Percentiles rank a stretch among this genome's conserved stretches.
phyloP scores from a whole-genome alignment of 2,113 vertebrate genomes.

The Cnemophilus loriae region DNA sequence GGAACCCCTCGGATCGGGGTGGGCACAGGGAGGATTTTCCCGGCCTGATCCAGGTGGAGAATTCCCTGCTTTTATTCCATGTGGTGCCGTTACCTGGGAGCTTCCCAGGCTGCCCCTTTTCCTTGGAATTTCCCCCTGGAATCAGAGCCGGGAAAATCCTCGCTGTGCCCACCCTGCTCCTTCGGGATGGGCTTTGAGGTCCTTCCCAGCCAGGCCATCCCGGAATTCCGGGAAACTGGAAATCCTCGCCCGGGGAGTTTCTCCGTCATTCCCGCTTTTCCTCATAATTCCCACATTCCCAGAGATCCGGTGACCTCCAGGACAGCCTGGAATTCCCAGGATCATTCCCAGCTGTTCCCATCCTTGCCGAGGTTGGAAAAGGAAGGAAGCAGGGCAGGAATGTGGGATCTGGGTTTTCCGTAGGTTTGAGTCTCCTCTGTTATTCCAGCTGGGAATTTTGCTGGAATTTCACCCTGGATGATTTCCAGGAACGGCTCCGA shows the following conservation, averaged over 20 bases:
- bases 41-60: too few relatives aligned
- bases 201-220: too few relatives aligned
- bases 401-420: neutral
- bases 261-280: neutral
- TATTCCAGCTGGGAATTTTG: neutral
- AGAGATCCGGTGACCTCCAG: neutral
- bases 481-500: accelerated
- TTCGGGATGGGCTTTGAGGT: too few relatives aligned
- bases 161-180: too few relatives aligned
- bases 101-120: neutral
- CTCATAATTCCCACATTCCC: accelerated
- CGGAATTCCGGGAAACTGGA: too few relatives aligned
- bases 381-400: neutral
- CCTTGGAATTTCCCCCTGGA: neutral
- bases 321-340: neutral
- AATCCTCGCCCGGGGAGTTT: too few relatives aligned
- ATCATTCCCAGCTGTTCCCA: neutral
- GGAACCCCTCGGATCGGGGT: accelerated
- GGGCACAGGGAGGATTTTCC: too few relatives aligned
- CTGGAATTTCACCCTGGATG: neutral
- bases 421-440: too few relatives aligned
- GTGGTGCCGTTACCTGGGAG: neutral
- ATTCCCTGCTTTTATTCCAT: neutral
- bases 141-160: neutral
- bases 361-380: accelerated